phyloP scores from a whole-genome alignment of 2,888 invertebrate genomes.

The Caenorhabditis angaria region DNA sequence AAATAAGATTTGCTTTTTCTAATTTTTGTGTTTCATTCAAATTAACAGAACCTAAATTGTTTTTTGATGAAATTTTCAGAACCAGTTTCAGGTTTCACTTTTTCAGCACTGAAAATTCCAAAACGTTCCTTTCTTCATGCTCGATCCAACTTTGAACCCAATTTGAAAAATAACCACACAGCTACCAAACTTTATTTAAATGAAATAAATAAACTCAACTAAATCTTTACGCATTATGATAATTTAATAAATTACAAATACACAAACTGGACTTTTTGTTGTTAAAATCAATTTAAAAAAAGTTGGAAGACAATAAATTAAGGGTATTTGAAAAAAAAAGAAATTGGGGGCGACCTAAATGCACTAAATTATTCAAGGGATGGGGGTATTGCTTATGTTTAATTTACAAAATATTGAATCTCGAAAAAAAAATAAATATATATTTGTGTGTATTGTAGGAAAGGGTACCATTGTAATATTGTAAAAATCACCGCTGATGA shows the following conservation, averaged over 20 bases:
- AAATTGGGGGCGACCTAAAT: neutral
- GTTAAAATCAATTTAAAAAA: neutral
- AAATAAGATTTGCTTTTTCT: too few species aligned
- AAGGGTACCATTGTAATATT: too few species aligned
- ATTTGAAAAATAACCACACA: neutral
- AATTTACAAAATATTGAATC: neutral
- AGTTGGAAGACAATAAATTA: neutral
- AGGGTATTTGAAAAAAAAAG: neutral
- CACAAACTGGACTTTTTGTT: neutral
- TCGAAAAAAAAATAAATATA: neutral
- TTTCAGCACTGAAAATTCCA: neutral
- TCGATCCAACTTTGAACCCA: neutral
- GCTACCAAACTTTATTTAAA: slow-evolving; percentile 1
- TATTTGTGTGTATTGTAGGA: neutral
- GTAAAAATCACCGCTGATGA: slow-evolving; percentile 27
- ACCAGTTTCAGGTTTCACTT: too few species aligned
- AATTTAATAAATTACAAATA: neutral
- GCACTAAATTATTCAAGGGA: neutral
- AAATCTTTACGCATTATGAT: neutral
- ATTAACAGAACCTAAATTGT: too few species aligned
- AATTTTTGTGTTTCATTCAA: too few species aligned
- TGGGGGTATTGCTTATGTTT: neutral
- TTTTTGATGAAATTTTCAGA: too few species aligned
- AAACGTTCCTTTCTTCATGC: neutral
- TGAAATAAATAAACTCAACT: neutral